Evolutionary conservation across 2,113 vertebrate species (phyloP).

Genomic region (Megaptera novaeangliae): DNA sequence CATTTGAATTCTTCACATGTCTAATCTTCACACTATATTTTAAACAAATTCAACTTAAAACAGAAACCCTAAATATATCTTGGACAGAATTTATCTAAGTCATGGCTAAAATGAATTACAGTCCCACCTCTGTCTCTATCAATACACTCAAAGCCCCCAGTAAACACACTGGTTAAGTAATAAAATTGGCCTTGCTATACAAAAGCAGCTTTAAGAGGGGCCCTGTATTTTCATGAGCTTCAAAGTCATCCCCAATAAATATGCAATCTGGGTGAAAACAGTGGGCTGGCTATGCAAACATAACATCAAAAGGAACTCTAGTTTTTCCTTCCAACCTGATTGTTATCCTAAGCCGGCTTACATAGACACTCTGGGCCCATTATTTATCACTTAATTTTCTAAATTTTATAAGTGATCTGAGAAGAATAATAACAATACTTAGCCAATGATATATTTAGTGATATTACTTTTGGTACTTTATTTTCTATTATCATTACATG

Average conservation of each 20-base stretch:
- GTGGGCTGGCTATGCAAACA: background rate
- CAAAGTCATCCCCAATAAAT: background rate
- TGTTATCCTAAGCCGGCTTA: background rate
- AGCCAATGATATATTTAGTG: background rate
- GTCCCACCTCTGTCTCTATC: background rate
- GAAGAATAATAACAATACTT: background rate
- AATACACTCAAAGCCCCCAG: background rate
- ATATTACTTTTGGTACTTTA: background rate
- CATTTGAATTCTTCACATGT: constrained; percentile 44
- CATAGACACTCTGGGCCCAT: background rate
- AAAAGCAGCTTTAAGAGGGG: background rate
- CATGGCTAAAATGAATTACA: background rate
- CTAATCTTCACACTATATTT: constrained; percentile 57
- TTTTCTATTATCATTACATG: background rate
- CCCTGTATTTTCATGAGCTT: background rate
- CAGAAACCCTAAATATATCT: constrained; percentile 53
- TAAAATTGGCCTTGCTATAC: background rate
- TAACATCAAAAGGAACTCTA: background rate
- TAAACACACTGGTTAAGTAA: background rate
- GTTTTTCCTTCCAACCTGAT: background rate
- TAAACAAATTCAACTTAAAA: constrained; percentile 60
- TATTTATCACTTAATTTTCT: background rate
- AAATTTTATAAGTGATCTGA: background rate
- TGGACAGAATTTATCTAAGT: background rate
- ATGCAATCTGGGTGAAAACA: background rate